A percentile compares a stretch with the other conserved stretches of the same genome.
phyloP scores from a whole-genome alignment of 1,140 invertebrate species.

The Homarus americanus region DNA sequence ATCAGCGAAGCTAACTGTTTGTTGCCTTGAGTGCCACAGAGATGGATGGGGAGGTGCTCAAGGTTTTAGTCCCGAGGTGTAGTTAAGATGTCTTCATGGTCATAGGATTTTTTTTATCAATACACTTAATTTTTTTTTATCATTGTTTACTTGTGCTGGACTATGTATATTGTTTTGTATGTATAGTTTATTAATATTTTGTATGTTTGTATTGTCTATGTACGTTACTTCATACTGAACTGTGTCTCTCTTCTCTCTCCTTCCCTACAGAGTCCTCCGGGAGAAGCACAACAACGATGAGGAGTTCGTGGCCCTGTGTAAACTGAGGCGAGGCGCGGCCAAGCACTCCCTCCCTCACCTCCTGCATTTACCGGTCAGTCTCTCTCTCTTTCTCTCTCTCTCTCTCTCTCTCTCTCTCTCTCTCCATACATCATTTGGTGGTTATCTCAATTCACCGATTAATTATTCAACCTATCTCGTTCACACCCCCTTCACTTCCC shows the following conservation, averaged over 20 bases:
- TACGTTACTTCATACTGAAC: background rate
- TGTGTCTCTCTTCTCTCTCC: background rate
- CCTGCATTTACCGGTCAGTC: conserved; percentile 79
- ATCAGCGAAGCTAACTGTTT: too few relatives aligned
- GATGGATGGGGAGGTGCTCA: too few relatives aligned
- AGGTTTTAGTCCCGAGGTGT: too few relatives aligned
- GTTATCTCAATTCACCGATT: too few relatives aligned
- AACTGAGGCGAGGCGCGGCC: conserved; percentile 78
- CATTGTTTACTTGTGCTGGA: background rate
- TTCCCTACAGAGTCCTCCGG: conserved; percentile 76
- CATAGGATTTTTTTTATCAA: too few relatives aligned
- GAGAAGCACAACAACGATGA: conserved; percentile 79
- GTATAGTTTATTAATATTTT: background rate
- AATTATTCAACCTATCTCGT: too few relatives aligned
- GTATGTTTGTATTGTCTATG: background rate
- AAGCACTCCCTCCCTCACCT: conserved; percentile 77
- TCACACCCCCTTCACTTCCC: too few relatives aligned
- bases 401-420: conserved; percentile 7
- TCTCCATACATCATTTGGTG: too few relatives aligned
- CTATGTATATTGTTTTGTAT: background rate
- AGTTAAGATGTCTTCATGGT: too few relatives aligned
- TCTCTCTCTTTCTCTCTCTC: background rate
- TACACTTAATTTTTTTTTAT: background rate
- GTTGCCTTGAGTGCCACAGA: too few relatives aligned
- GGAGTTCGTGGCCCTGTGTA: conserved; percentile 79